Percentiles rank a stretch among this genome's conserved stretches.
Evolutionary conservation across 2,113 vertebrate species (phyloP).

Genomic region (Microcebus murinus): DNA sequence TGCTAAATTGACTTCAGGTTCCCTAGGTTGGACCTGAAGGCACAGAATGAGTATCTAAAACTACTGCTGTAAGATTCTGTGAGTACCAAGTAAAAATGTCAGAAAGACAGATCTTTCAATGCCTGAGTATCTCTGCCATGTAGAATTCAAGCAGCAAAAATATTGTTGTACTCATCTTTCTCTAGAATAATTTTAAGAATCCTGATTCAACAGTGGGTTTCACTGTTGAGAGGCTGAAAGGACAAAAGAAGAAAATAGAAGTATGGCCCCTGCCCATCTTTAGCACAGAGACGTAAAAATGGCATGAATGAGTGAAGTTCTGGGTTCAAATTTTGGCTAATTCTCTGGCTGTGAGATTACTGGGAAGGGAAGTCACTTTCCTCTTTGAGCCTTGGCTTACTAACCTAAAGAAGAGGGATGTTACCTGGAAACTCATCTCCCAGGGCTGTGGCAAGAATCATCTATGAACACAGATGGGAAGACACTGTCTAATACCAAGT

Average conservation of each 20-base stretch:
- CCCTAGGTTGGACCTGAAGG: neutral
- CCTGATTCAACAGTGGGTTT: neutral
- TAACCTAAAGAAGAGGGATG: no score
- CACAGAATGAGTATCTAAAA: neutral
- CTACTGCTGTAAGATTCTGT: neutral
- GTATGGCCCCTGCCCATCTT: accelerated
- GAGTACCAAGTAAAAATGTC: neutral
- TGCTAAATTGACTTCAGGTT: neutral
- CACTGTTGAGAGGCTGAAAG: neutral
- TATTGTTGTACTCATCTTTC: accelerated
- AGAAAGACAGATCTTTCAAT: neutral
- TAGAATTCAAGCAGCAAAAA: neutral
- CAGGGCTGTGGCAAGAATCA: neutral
- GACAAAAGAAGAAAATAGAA: neutral
- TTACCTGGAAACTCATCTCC: neutral
- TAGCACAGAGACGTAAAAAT: neutral
- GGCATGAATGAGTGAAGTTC: neutral
- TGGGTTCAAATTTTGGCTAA: no score
- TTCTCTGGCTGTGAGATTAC: neutral
- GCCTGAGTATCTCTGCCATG: neutral
- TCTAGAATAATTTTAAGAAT: neutral
- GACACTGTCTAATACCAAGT: neutral
- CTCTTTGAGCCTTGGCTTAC: neutral
- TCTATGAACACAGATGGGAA: no score
- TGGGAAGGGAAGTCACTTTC: neutral